phyloP scores from a whole-genome alignment of 2,113 vertebrate genomes.

The Orcinus orca region DNA sequence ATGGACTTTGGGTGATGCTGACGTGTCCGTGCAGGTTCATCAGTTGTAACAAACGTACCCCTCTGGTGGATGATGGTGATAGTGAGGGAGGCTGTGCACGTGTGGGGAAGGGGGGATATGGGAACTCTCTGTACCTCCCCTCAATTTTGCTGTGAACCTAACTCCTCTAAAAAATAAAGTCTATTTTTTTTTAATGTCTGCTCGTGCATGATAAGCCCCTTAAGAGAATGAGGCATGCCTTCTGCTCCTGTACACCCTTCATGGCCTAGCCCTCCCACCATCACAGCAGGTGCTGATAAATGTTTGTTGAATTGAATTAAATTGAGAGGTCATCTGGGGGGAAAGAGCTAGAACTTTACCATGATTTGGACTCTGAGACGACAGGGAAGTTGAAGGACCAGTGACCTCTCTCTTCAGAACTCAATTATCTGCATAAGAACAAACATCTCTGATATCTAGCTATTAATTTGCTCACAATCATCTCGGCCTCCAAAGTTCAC shows the following conservation, averaged over 20 bases:
- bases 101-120: background rate
- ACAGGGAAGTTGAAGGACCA: background rate
- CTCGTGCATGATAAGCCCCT: background rate
- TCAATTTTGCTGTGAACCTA: background rate
- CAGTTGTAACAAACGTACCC: background rate
- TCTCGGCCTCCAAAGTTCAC: slow-evolving; percentile 43
- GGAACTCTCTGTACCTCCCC: background rate
- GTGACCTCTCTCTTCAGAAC: slow-evolving; percentile 65
- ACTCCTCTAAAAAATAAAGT: background rate
- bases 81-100: too few relatives aligned
- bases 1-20: background rate
- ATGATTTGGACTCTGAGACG: slow-evolving; percentile 6
- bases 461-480: slow-evolving; percentile 63
- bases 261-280: background rate
- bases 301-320: slow-evolving; percentile 56
- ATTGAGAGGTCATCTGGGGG: background rate
- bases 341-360: slow-evolving; percentile 25
- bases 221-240: too few relatives aligned
- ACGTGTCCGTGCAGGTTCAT: background rate
- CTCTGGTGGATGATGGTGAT: too few relatives aligned
- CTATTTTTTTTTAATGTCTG: background rate
- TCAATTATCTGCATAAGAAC: slow-evolving; percentile 66
- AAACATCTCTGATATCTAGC: background rate
- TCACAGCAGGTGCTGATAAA: background rate
- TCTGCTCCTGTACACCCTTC: background rate